Percentiles rank a stretch among this genome's conserved stretches.
Evolutionary conservation across 2,113 vertebrate species (phyloP).

Genomic region (Ammospiza nelsoni): DNA sequence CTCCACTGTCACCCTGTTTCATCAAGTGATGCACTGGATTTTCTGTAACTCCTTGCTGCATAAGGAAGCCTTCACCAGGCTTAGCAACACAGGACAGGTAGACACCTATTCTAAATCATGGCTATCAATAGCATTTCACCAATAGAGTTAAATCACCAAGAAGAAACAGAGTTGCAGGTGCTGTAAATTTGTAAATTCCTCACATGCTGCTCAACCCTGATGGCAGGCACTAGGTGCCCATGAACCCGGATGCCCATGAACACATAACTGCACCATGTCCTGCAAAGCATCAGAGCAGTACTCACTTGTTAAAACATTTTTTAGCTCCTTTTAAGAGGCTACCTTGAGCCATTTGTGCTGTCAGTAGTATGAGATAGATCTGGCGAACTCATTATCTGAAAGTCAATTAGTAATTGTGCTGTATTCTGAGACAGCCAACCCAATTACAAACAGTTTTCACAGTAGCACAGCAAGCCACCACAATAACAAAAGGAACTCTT

Average conservation of each 20-base stretch:
- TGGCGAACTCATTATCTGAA: neutral
- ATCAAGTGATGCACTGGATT: neutral
- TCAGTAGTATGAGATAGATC: neutral
- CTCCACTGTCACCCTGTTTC: neutral
- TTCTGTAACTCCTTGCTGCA: neutral
- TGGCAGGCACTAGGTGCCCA: neutral
- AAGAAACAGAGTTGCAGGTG: neutral
- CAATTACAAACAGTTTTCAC: neutral
- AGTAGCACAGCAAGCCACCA: neutral
- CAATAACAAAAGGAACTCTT: neutral
- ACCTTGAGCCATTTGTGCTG: neutral
- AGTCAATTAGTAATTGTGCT: neutral
- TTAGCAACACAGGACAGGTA: neutral
- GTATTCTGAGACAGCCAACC: neutral
- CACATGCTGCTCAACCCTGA: neutral
- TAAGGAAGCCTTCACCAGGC: neutral
- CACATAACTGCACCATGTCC: neutral
- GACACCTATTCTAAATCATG: neutral
- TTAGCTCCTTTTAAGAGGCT: neutral
- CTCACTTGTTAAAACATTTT: neutral
- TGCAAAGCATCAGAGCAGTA: neutral
- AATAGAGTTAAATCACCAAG: neutral
- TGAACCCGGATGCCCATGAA: neutral
- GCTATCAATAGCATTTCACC: neutral
- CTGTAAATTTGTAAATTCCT: neutral